Conservation (phyloP, 2,888 invertebrate species). For the Polylopha cassiicola region DNA sequence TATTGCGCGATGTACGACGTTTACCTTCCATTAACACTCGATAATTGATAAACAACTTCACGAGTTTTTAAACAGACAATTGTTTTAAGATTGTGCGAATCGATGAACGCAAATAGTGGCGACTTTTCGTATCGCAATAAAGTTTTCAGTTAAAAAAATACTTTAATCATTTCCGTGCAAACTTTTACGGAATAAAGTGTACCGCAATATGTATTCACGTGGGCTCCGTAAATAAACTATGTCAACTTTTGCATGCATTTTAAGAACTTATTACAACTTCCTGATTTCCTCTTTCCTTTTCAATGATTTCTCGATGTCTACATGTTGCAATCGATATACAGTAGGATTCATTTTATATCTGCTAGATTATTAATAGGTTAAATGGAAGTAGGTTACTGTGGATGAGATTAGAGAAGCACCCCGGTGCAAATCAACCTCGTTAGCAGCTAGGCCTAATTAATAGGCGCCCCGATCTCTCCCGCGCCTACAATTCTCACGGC, state of each 20-base stretch:
- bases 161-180: too few relatives aligned
- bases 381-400: too few relatives aligned
- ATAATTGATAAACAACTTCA: background rate
- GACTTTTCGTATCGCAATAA: too few relatives aligned
- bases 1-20: conserved; percentile 38
- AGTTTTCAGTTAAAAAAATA: conserved; percentile 14
- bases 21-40: conserved; percentile 11
- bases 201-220: conserved; percentile 19
- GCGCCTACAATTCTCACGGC: background rate
- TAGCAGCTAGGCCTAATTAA: background rate
- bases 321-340: too few relatives aligned
- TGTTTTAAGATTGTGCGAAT: too few relatives aligned
- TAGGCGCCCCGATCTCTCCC: background rate
- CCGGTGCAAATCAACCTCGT: background rate
- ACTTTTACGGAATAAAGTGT: too few relatives aligned
- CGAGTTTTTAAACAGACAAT: background rate
- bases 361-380: too few relatives aligned
- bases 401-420: background rate
- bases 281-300: too few relatives aligned
- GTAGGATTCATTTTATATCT: too few relatives aligned
- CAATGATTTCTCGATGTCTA: too few relatives aligned
- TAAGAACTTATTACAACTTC: conserved; percentile 12
- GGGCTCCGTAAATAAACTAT: too few relatives aligned
- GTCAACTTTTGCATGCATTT: conserved; percentile 20
- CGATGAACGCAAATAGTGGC: too few relatives aligned